A percentile compares a stretch with the other conserved stretches of the same genome.
phyloP scores from a whole-genome alignment of 2,113 vertebrate genomes.

The Heterochromis multidens region DNA sequence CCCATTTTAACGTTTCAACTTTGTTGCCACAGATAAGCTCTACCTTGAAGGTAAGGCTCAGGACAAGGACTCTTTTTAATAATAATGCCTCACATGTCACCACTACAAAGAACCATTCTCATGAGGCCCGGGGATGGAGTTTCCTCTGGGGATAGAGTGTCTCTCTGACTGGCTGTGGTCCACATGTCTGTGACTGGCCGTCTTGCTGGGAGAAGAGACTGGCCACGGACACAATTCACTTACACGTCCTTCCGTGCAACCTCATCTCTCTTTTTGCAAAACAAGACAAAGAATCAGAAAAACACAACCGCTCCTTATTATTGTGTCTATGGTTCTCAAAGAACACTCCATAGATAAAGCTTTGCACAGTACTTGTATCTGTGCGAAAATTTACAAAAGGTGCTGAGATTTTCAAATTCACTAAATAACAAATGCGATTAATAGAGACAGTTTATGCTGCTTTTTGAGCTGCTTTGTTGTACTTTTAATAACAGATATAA shows the following conservation, averaged over 20 bases:
- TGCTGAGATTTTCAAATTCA: not conserved
- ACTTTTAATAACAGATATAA: too few relatives aligned
- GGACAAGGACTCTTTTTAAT: constrained; percentile 44
- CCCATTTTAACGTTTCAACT: not conserved
- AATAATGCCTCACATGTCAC: constrained; percentile 50
- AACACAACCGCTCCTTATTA: not conserved
- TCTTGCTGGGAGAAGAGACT: not conserved
- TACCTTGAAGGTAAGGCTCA: not conserved
- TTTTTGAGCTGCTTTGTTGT: too few relatives aligned
- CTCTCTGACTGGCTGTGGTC: constrained; percentile 33
- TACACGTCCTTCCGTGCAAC: not conserved
- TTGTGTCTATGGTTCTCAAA: not conserved
- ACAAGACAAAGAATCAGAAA: not conserved
- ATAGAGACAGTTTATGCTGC: too few relatives aligned
- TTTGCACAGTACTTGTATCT: not conserved
- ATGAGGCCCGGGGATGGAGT: constrained; percentile 55
- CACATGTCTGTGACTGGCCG: constrained; percentile 16
- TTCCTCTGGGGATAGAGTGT: constrained; percentile 63
- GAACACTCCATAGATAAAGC: not conserved
- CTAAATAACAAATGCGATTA: too few relatives aligned
- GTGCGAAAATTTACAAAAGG: not conserved
- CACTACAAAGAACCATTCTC: constrained; percentile 62
- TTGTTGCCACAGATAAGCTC: not conserved
- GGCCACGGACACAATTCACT: not conserved
- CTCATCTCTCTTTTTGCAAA: not conserved